Percentiles rank a stretch among this genome's conserved stretches.
These are phyloP conservation scores for Talpa occidentalis DNA, from an alignment of 2,113 vertebrate genomes.

Conservation along the genomic window DNA sequence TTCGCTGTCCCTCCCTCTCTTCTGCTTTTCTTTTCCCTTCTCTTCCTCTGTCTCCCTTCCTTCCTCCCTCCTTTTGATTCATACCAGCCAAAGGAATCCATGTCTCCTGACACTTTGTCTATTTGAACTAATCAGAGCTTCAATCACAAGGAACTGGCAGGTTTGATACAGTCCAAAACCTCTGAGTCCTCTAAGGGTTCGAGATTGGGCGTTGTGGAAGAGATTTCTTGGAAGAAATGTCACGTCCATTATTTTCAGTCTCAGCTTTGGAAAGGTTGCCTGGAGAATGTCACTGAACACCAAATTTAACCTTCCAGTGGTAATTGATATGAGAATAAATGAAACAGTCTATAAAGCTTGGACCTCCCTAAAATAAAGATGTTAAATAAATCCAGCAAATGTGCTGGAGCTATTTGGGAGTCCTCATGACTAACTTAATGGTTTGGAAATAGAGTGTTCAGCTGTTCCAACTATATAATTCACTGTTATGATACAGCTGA, in stretches of 20 bases:
- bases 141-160: conserved; percentile 8
- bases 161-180: conserved; percentile 26
- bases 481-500: neutral
- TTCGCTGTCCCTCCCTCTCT: too few species aligned
- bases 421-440: conserved; percentile 38
- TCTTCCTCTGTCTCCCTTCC: neutral
- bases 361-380: conserved; percentile 63
- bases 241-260: conserved; percentile 65
- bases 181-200: neutral
- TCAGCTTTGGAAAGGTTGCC: conserved; percentile 58
- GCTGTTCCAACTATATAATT: conserved; percentile 14
- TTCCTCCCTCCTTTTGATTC: conserved; percentile 37
- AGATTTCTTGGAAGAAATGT: conserved; percentile 71
- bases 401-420: conserved; percentile 21
- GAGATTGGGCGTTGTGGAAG: neutral
- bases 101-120: conserved; percentile 29
- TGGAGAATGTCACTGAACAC: conserved; percentile 77
- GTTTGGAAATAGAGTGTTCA: conserved; percentile 16
- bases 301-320: conserved; percentile 66
- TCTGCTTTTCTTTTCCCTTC: too few species aligned
- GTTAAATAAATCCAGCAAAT: conserved; percentile 62
- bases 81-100: neutral
- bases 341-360: conserved; percentile 51
- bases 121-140: conserved; percentile 26
- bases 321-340: conserved; percentile 71